Evolutionary conservation across 2,888 invertebrate genomes (phyloP), one percentile per base, ranked within the genome.

Genomic region (Acleris holmiana): DNA sequence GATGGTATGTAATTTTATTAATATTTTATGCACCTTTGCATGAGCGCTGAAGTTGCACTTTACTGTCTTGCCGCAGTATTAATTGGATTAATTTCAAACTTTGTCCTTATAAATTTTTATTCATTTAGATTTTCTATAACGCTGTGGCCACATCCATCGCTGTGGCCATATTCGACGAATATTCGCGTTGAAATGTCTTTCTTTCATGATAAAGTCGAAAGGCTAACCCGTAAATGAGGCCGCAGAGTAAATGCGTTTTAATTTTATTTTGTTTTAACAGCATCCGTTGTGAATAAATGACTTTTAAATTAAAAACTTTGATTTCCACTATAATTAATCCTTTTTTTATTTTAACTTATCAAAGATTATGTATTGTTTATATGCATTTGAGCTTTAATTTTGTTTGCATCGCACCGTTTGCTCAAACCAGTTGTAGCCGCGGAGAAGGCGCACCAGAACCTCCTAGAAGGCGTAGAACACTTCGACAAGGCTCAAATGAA

Each of bases 401-500:
- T 76, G 70, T 75, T 80, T 75, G 78, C 80, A 68, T 73, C 84
- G 91, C 90, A 91, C 86, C 86, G 76, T 85, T 82, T 86, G 88
- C 89, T 89, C 81, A 81, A 75, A 77, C 77, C 87, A 96, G 96
- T 94, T 86, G 95, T 96, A 74, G 94, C 94, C 73, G 95, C 95
- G 81, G 96, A 96, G 91, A 95, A 95, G 88, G 94, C 93, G 68
- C 95, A 95, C 80, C 95, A 95, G 86, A 95, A 95, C 77, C 90
- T 96, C 56, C 86, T 96, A 81, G 94, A 94, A 61, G 95, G 95
- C 70, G 95, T 96, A 62, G 95, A 96, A 80, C 94, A 94, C 75
- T 96, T 95, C 79, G 95, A 96, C 91, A 95, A 95, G 91, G 89
- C 93, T 54, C 94, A 94, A 74, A 95, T 96, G 95, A 95, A 95